These are phyloP conservation scores for Andrena marginata DNA, from an alignment of 2,888 invertebrate genomes.

Conservation along the genomic window DNA sequence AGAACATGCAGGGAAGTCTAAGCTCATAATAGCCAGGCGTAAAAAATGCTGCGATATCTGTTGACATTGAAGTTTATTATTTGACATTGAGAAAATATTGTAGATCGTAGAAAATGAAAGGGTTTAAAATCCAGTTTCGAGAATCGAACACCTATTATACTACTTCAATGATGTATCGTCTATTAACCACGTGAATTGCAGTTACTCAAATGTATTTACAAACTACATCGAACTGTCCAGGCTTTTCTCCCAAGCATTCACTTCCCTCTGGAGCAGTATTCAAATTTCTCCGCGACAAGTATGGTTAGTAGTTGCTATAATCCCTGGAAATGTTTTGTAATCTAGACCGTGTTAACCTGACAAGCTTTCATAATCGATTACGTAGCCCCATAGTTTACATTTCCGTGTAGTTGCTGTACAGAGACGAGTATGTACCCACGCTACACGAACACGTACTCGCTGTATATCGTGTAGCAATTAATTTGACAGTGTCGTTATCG, in stretches of 20 bases:
- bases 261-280: not conserved
- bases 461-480: constrained; percentile 26
- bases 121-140: too few relatives aligned
- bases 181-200: too few relatives aligned
- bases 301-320: constrained; percentile 11
- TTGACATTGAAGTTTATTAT: too few relatives aligned
- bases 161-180: too few relatives aligned
- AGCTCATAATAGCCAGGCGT: too few relatives aligned
- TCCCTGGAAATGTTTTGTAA: constrained; percentile 36
- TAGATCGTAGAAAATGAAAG: too few relatives aligned
- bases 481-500: constrained; percentile 22
- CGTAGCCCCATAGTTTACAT: constrained; percentile 31
- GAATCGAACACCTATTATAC: too few relatives aligned
- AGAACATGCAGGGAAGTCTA: too few relatives aligned
- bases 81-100: too few relatives aligned
- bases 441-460: constrained; percentile 12
- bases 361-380: constrained; percentile 55
- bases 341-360: constrained; percentile 44
- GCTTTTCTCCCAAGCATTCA: constrained; percentile 12
- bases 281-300: not conserved
- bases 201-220: too few relatives aligned
- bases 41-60: too few relatives aligned
- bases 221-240: not conserved
- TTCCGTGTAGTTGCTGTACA: constrained; percentile 14
- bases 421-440: constrained; percentile 14